Evolutionary conservation across 1,140 invertebrate genomes (phyloP), one percentile per base, ranked within the genome.

Genomic region (Frieseomelitta varia): DNA sequence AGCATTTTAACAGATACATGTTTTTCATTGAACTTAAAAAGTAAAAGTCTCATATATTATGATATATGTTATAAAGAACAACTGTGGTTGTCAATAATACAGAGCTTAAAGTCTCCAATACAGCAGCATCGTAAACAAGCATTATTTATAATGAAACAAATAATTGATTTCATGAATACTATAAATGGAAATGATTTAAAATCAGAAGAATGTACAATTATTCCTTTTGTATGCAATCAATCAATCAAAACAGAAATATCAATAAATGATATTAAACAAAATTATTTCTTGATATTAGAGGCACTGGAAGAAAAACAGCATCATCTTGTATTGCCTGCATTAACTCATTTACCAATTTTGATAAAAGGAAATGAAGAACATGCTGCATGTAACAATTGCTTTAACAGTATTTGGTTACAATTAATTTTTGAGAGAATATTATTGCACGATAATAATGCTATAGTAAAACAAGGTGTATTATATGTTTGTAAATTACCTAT

Each of bases 301-400:
- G 94, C 93, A 39, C 91, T 96, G 24, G 96, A 96, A 90, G 96
- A 96, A 87, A 96, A 96, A 87, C 96, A 96, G 90, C 94, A 94
- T n/a, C 96, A 96, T 91, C 91, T 96, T 19, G 91, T 96, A 27
- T 90, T 94, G 58, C 96, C 96, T 71, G 92, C 95, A n/a, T 85
- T 96, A 21, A 90, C 84, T 24, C 92, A 94, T 81, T 51, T 95
- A 73, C 82, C 93, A 56, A 91, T 71, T 77, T 87, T 95, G 55
- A 79, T 93, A 76, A 65, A 90, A 58, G 84, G 75, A 27, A 87
- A 84, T 56, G 53, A 65, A 21, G 81, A 89, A n/a, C 90, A 91
- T 30, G 63, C 67, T 78, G 63, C 47, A 19, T 91, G 91, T 81
- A 80, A 77, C 11, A 76, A 91, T 76, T 92, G 92, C 67, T 90